These are phyloP conservation scores for Sarcophaga rosellei DNA, from an alignment of 2,888 invertebrate genomes.

Conservation along the genomic window DNA sequence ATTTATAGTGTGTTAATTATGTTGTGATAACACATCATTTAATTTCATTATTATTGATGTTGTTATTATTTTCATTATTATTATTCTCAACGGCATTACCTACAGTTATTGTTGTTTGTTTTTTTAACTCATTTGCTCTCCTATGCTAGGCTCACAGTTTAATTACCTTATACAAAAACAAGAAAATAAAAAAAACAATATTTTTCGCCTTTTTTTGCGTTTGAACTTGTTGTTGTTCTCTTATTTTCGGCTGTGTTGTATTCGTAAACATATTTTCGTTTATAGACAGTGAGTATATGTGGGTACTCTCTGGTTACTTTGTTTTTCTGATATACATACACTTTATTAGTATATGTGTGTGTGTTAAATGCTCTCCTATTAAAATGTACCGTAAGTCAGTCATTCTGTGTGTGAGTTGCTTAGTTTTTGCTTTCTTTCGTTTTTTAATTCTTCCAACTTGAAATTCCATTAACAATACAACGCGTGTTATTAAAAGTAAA, in stretches of 20 bases:
- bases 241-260: background rate
- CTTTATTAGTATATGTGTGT: background rate
- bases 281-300: too few species aligned
- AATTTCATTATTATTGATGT: conserved; percentile 29
- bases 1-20: conserved; percentile 55
- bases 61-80: conserved; percentile 3
- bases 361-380: background rate
- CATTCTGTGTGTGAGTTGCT: background rate
- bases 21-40: conserved; percentile 53
- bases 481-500: too few species aligned
- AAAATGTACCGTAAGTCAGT: background rate
- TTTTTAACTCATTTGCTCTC: background rate
- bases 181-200: too few species aligned
- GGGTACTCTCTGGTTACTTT: conserved; percentile 6
- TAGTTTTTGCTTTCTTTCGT: background rate
- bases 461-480: conserved; percentile 55
- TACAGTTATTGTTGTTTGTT: background rate
- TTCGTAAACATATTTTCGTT: conserved; percentile 4
- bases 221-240: conserved; percentile 8
- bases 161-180: background rate
- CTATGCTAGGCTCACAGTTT: background rate
- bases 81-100: conserved; percentile 43
- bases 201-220: background rate
- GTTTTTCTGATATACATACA: conserved; percentile 19
- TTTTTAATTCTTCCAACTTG: conserved; percentile 24